Evolutionary conservation across 2,888 invertebrate species (phyloP).

Genomic region (Rhimphoctona megacephalus): DNA sequence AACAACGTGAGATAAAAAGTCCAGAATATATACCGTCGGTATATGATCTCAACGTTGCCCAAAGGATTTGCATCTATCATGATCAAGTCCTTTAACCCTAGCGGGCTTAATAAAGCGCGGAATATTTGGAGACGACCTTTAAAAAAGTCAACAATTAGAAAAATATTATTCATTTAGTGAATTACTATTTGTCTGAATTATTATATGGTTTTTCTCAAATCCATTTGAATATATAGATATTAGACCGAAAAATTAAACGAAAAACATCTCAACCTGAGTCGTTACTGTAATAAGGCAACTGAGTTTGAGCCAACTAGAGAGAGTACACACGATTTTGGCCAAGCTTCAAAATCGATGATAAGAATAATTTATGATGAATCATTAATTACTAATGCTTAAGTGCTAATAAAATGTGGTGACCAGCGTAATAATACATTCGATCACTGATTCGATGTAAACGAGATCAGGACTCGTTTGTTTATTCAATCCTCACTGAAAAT

Average conservation of each 20-base stretch:
- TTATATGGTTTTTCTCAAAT: background rate
- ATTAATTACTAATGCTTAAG: background rate
- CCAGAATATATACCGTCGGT: background rate
- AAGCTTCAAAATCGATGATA: background rate
- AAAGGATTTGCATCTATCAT: constrained; percentile 22
- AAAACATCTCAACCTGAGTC: background rate
- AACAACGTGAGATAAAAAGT: background rate
- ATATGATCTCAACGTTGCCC: background rate
- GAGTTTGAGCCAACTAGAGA: too few species aligned
- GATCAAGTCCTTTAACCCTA: constrained; percentile 11
- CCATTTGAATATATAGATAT: background rate
- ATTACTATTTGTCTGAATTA: background rate
- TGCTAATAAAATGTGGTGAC: background rate
- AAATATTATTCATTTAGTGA: background rate
- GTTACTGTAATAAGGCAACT: background rate
- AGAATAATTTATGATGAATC: background rate
- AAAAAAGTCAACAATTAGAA: background rate
- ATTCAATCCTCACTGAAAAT: background rate
- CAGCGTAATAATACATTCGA: background rate
- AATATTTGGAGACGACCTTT: background rate
- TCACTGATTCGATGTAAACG: background rate
- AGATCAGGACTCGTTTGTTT: background rate
- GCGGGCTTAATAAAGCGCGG: background rate
- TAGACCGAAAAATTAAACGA: background rate
- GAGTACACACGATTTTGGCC: background rate